A percentile compares a stretch with the other conserved stretches of the same genome.
phyloP scores from a whole-genome alignment of 2,888 invertebrate species.

The Hypselothyrea guttata region DNA sequence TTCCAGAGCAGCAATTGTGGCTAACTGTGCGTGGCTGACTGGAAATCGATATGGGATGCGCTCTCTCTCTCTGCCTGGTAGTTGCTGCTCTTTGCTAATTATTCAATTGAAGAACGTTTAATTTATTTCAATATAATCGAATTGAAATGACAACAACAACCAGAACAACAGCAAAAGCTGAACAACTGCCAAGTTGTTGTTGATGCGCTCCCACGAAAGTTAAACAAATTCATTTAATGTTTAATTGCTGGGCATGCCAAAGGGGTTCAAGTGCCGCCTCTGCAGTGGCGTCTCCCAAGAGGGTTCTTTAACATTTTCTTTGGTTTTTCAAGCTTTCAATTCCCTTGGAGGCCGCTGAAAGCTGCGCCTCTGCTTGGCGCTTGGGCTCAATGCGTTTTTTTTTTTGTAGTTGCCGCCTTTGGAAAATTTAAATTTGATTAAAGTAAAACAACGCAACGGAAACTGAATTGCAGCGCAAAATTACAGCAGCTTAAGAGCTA shows the following conservation, averaged over 20 bases:
- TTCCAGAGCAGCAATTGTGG: too few species aligned
- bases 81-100: slow-evolving; percentile 55
- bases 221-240: slow-evolving; percentile 75
- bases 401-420: slow-evolving; percentile 26
- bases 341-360: fast-evolving
- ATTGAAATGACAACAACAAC: slow-evolving; percentile 70
- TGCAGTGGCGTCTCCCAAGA: slow-evolving; percentile 22
- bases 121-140: slow-evolving; percentile 80
- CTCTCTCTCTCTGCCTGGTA: slow-evolving; percentile 7
- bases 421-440: slow-evolving; percentile 68
- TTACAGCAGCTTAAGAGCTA: slow-evolving; percentile 2
- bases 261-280: slow-evolving; percentile 1
- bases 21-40: slow-evolving; percentile 30
- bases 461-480: slow-evolving; percentile 54
- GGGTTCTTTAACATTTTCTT: neutral
- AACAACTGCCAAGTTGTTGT: too few species aligned
- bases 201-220: slow-evolving; percentile 68
- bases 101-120: slow-evolving; percentile 77
- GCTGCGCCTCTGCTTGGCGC: slow-evolving; percentile 38
- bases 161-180: slow-evolving; percentile 6
- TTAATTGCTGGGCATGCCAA: slow-evolving; percentile 53
- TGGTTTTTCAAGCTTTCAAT: neutral
- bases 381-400: slow-evolving; percentile 18
- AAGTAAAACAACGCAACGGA: slow-evolving; percentile 43
- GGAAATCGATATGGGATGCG: slow-evolving; percentile 45